A percentile compares a stretch with the other conserved stretches of the same genome.
These are phyloP conservation scores for Verasper variegatus DNA, from an alignment of 2,113 vertebrate species.

Conservation along the genomic window DNA sequence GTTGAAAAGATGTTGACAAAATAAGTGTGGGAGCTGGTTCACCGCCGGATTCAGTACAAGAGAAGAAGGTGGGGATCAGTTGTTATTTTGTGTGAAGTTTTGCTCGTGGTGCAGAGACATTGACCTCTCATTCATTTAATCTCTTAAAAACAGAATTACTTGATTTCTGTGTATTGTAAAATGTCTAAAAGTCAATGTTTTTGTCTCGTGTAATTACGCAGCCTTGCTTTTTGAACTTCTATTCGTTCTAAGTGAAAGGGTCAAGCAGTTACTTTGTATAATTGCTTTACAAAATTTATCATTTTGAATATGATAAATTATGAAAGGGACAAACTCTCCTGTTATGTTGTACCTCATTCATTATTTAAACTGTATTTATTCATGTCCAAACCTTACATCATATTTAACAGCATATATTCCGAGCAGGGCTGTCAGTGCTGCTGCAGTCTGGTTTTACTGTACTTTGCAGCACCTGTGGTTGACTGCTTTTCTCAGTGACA, in stretches of 20 bases:
- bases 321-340: too few relatives aligned
- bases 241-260: neutral
- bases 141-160: neutral
- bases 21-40: conserved; percentile 17
- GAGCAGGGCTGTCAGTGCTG: neutral
- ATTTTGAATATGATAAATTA: too few relatives aligned
- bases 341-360: neutral
- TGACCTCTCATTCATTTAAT: neutral
- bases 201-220: neutral
- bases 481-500: conserved; percentile 16
- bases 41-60: conserved; percentile 16
- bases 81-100: neutral
- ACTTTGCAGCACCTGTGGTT: neutral
- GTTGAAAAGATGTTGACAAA: conserved; percentile 34
- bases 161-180: neutral
- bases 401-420: conserved; percentile 4
- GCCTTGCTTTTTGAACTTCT: neutral
- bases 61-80: neutral
- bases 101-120: neutral
- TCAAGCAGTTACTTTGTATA: too few relatives aligned
- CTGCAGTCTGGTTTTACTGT: neutral
- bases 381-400: neutral
- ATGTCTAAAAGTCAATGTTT: neutral
- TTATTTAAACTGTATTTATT: neutral
- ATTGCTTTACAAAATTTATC: too few relatives aligned